Conservation (phyloP, 2,888 invertebrate species). For the Chouioia cunea region DNA sequence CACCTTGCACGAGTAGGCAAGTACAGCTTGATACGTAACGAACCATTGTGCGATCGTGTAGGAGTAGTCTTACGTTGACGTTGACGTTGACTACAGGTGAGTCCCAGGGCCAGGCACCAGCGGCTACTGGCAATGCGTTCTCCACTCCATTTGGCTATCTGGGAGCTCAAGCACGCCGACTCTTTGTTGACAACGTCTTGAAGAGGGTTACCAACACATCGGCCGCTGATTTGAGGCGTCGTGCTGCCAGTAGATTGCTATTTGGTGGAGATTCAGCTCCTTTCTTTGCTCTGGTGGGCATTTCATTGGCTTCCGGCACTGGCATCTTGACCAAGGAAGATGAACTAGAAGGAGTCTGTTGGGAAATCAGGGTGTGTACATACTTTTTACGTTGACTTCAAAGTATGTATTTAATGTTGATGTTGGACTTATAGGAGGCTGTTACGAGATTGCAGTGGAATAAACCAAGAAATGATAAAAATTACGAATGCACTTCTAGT, state of each 20-base stretch:
- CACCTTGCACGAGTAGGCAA: constrained; percentile 65
- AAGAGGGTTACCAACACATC: constrained; percentile 78
- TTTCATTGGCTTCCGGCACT: constrained; percentile 80
- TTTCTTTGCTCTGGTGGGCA: constrained; percentile 81
- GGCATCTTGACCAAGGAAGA: constrained; percentile 83
- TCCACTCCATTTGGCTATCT: constrained; percentile 59
- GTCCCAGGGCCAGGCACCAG: constrained; percentile 63
- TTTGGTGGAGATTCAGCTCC: constrained; percentile 80
- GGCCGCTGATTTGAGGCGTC: constrained; percentile 74
- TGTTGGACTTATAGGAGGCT: constrained; percentile 69
- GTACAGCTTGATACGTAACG: constrained; percentile 41
- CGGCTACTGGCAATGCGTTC: constrained; percentile 57
- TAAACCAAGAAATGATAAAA: constrained; percentile 68
- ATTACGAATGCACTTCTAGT: constrained; percentile 65
- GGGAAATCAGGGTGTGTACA: constrained; percentile 77
- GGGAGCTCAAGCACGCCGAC: constrained; percentile 75
- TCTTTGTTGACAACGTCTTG: constrained; percentile 79
- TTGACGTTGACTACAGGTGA: constrained; percentile 56
- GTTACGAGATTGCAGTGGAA: constrained; percentile 73
- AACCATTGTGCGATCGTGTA: neutral
- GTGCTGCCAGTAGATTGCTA: constrained; percentile 74
- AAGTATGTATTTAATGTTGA: constrained; percentile 32
- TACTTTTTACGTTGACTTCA: constrained; percentile 7
- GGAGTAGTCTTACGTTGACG: neutral
- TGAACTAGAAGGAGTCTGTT: constrained; percentile 82